Evolutionary conservation across 2,888 invertebrate genomes (phyloP).

Genomic region (Lasioglossum lativentre): DNA sequence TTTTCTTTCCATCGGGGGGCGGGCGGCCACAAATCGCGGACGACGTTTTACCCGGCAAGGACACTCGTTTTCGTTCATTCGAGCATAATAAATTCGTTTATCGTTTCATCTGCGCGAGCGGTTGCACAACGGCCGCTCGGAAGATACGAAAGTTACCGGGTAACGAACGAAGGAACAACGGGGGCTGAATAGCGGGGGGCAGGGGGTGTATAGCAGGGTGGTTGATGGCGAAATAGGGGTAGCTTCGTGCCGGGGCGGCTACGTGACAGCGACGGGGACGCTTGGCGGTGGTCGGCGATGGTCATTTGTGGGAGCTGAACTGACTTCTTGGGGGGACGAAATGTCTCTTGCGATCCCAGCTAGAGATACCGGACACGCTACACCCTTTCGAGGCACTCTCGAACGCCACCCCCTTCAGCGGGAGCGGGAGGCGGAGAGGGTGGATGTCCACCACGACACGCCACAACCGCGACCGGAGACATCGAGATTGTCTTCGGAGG

Average conservation of each 20-base stretch:
- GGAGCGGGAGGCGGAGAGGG: conserved; percentile 34
- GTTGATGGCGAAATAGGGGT: conserved; percentile 52
- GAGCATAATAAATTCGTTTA: conserved; percentile 79
- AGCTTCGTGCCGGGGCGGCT: conserved; percentile 69
- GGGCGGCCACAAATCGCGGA: conserved; percentile 14
- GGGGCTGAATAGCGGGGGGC: conserved; percentile 32
- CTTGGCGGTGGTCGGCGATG: conserved; percentile 75
- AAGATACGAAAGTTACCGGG: conserved; percentile 76
- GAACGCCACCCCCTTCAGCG: conserved; percentile 27
- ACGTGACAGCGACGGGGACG: conserved; percentile 54
- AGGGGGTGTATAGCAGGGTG: background rate
- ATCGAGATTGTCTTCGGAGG: conserved; percentile 76
- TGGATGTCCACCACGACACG: conserved; percentile 79
- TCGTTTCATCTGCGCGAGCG: conserved; percentile 78
- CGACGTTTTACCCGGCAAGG: conserved; percentile 34
- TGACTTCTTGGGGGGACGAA: conserved; percentile 80
- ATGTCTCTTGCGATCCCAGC: conserved; percentile 84
- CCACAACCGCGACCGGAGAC: conserved; percentile 71
- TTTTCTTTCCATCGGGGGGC: background rate
- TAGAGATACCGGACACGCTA: conserved; percentile 84
- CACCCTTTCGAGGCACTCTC: conserved; percentile 66
- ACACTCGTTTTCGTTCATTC: conserved; percentile 56
- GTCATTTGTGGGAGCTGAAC: conserved; percentile 82
- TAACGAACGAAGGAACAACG: conserved; percentile 27
- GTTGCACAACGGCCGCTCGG: conserved; percentile 67